phyloP scores from a whole-genome alignment of 2,797 vertebrate genomes.

The Pipistrellus nathusii region DNA sequence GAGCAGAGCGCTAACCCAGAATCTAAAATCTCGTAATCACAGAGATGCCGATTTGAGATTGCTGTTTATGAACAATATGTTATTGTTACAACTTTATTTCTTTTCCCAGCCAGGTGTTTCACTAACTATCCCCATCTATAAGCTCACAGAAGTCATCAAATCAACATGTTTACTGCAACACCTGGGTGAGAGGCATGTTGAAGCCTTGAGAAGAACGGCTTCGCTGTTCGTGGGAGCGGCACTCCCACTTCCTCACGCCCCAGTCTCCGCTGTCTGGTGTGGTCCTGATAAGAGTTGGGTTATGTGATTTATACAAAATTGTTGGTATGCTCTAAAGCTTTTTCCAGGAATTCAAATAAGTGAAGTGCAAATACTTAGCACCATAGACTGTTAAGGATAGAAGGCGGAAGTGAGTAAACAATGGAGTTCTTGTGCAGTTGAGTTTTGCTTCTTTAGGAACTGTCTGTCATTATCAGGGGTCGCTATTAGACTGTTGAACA shows the following conservation, averaged over 20 bases:
- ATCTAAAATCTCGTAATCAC: slow-evolving; percentile 29
- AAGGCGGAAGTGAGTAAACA: slow-evolving; percentile 36
- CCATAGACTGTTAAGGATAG: slow-evolving; percentile 45
- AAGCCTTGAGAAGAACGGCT: slow-evolving; percentile 15
- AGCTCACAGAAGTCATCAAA: slow-evolving; percentile 42
- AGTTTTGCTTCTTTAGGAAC: slow-evolving; percentile 59
- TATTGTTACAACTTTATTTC: not conserved
- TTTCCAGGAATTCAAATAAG: slow-evolving; percentile 54
- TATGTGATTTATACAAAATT: slow-evolving; percentile 49
- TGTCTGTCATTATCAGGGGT: not conserved
- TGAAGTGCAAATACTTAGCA: slow-evolving; percentile 49
- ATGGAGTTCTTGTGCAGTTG: slow-evolving; percentile 15
- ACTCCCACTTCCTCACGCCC: not conserved
- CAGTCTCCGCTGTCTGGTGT: not conserved
- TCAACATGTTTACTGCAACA: slow-evolving; percentile 26
- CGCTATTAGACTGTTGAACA: not conserved
- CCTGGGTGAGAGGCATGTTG: not conserved
- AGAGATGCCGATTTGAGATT: slow-evolving; percentile 12
- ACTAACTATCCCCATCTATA: slow-evolving; percentile 55
- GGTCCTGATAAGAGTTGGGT: slow-evolving; percentile 36
- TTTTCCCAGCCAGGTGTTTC: slow-evolving; percentile 65
- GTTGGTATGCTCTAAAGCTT: slow-evolving; percentile 45
- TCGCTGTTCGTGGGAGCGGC: not conserved
- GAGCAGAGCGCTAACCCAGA: slow-evolving; percentile 53
- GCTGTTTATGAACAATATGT: slow-evolving; percentile 43